These are phyloP conservation scores for Ara ararauna DNA, from an alignment of 2,797 vertebrate species.

Conservation along the genomic window DNA sequence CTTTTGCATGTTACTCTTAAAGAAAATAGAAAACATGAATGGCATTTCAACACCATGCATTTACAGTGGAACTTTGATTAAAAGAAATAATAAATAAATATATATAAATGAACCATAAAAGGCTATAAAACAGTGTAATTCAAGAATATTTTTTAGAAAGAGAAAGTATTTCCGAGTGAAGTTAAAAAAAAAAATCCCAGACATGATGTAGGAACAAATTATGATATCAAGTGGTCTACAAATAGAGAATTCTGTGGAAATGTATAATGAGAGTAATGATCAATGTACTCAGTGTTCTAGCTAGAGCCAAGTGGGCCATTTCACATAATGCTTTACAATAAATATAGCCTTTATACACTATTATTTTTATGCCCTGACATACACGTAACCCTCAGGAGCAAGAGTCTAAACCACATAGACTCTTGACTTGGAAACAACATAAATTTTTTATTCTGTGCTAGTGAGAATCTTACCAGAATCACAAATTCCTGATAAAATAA, in stretches of 20 bases:
- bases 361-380: conserved; percentile 15
- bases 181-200: not conserved
- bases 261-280: conserved; percentile 29
- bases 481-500: not conserved
- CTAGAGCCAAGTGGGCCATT: conserved; percentile 36
- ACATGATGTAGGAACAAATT: not conserved
- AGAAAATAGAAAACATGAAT: not conserved
- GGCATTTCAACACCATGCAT: not conserved
- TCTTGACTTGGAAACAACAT: not conserved
- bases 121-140: not conserved
- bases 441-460: not conserved
- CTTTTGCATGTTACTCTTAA: not conserved
- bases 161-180: conserved; percentile 18
- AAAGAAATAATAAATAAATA: not conserved
- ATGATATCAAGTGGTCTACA: conserved; percentile 7
- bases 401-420: not conserved
- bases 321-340: conserved; percentile 43
- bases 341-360: conserved; percentile 20
- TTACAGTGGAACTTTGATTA: not conserved
- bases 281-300: conserved; percentile 46
- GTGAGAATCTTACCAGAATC: conserved; percentile 15
- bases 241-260: conserved; percentile 43
- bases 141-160: conserved; percentile 5
- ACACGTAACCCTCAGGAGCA: not conserved
- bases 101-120: not conserved